These are phyloP conservation scores for Motacilla tschutschensis DNA, from an alignment of 2,113 vertebrate genomes.

Conservation along the genomic window DNA sequence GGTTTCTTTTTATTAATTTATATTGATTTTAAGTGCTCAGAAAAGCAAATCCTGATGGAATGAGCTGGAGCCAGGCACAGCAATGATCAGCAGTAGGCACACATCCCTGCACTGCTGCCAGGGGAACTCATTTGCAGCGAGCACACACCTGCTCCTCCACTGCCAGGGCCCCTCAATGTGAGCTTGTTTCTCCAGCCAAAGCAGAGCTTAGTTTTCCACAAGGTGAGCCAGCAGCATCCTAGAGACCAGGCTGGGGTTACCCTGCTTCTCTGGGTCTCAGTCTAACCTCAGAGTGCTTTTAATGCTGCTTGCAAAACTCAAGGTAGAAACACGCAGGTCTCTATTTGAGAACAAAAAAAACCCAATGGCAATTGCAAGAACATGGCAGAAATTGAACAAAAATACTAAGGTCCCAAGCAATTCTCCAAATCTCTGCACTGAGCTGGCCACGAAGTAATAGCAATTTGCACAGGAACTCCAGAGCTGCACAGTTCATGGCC, in stretches of 20 bases:
- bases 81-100: neutral
- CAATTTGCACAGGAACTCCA: neutral
- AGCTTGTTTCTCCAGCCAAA: neutral
- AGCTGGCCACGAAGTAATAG: neutral
- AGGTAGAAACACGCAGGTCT: fast-evolving
- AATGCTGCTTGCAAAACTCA: neutral
- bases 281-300: neutral
- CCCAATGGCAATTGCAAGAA: neutral
- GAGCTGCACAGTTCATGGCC: neutral
- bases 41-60: conserved; percentile 24
- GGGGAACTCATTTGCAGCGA: neutral
- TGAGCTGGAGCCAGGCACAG: neutral
- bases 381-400: neutral
- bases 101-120: neutral
- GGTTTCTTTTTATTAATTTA: conserved; percentile 64
- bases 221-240: neutral
- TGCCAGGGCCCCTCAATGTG: neutral
- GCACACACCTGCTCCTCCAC: neutral
- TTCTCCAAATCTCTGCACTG: neutral
- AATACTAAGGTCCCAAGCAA: neutral
- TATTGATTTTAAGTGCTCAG: conserved; percentile 43
- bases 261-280: neutral
- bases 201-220: neutral
- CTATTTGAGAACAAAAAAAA: neutral
- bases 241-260: neutral